Base-by-base conservation (phyloP, 2,888 invertebrate species). In the Epistrophe grossulariae region DNA sequence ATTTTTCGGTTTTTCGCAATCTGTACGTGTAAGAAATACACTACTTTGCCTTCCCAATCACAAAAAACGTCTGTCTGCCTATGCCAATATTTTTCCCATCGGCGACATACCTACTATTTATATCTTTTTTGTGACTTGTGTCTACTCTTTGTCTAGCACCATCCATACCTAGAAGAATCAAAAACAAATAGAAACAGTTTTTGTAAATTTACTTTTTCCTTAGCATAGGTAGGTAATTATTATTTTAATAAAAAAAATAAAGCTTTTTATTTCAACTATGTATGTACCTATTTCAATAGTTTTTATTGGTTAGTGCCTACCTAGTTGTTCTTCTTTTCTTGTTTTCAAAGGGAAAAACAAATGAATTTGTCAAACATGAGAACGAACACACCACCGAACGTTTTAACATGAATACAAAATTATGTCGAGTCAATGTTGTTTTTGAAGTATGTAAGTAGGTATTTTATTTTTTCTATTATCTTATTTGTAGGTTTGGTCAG, bases 361-460 rank as follows among this genome's bases (percentile, higher is more conserved):
- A 48, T 48, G 0, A 48, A 9, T 48, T 48, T 48, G 48, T 48
- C n/a, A 48, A 17, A 48, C 48, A 48, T 48, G n/a, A 43, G 43
- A 45, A 45, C 7, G n/a, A 45, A 45, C 15, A 43, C 45, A 45
- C 8, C 45, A n/a, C n/a, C 45, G 17, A 48, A 48, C 1, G 13
- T n/a, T 45, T n/a, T n/a, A 45, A 45, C n/a, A 48, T 48, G 45
- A 45, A n/a, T n/a, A 48, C 48, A 48, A 9, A 48, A 10, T 17
- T 17, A 48, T 48, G 17, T 17, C 9, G 17, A 10, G 10, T 48
- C 48, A 0, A 0, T 48, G 9, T 24, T 57, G 57, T 50, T 73
- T 40, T 79, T 73, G 73, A 72, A 66, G 73, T 48, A 50, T 40
- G 68, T 80, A 59, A 40, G 35, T 73, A 57, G 59, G 68, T 80